phyloP scores from a whole-genome alignment of 2,888 invertebrate species.

The Drosophila differens region DNA sequence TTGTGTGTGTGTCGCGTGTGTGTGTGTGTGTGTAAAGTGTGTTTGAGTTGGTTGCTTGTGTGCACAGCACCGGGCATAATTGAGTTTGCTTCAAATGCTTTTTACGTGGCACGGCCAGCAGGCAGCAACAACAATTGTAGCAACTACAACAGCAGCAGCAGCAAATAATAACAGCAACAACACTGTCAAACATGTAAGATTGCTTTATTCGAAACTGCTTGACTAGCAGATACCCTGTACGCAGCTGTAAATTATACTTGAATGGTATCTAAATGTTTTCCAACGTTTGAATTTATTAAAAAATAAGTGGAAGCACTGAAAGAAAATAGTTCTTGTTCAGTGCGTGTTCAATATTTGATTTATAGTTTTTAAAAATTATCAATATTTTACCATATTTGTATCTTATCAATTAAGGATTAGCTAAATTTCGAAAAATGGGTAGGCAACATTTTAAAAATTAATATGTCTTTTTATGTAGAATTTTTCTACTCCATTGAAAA shows the following conservation, averaged over 20 bases:
- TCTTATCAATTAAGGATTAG: neutral
- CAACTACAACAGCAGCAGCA: constrained; percentile 30
- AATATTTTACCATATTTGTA: neutral
- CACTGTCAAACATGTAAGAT: constrained; percentile 48
- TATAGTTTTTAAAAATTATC: no score
- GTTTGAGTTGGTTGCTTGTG: constrained; percentile 50
- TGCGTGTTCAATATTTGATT: no score
- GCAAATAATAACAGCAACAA: constrained; percentile 12
- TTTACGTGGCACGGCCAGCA: constrained; percentile 74
- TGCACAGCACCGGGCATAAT: constrained; percentile 77
- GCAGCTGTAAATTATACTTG: neutral
- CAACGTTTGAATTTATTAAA: neutral
- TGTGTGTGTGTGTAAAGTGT: constrained; percentile 10
- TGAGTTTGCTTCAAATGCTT: constrained; percentile 80
- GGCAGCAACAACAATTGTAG: constrained; percentile 42
- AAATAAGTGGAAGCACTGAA: no score
- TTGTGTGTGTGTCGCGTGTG: constrained; percentile 18
- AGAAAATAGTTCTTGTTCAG: no score
- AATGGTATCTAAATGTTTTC: neutral
- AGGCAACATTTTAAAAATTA: neutral
- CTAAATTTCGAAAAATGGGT: neutral
- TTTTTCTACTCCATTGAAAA: neutral
- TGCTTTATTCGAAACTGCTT: neutral
- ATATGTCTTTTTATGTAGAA: neutral
- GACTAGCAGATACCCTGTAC: neutral